Conservation (phyloP, 2,888 invertebrate species). For the Lutraria lutraria region DNA sequence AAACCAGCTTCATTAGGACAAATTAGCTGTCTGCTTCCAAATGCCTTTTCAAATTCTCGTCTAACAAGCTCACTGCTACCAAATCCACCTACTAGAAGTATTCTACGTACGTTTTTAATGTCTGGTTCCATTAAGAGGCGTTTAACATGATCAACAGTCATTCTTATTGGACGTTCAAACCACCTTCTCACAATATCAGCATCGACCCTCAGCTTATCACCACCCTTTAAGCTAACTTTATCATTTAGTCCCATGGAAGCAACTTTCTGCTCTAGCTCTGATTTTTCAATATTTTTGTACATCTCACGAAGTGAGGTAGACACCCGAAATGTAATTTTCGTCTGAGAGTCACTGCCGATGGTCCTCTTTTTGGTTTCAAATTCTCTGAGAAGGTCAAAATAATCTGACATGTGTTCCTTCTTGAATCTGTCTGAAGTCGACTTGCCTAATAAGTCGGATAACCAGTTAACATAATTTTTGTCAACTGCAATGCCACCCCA, state of each 20-base stretch:
- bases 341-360: neutral
- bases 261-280: neutral
- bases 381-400: slow-evolving; percentile 17
- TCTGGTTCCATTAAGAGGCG: neutral
- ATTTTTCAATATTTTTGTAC: neutral
- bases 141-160: neutral
- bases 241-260: no score
- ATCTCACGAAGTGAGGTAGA: neutral
- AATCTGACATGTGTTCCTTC: slow-evolving; percentile 9
- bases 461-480: neutral
- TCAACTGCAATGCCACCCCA: slow-evolving; percentile 31
- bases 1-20: slow-evolving; percentile 10
- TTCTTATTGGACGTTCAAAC: slow-evolving; percentile 1
- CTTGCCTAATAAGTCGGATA: neutral
- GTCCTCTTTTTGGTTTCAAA: slow-evolving; percentile 1
- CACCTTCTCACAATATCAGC: neutral
- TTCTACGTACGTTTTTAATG: neutral
- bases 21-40: neutral
- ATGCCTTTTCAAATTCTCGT: neutral
- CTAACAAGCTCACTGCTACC: slow-evolving; percentile 4
- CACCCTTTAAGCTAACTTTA: neutral
- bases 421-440: neutral
- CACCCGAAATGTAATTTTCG: neutral
- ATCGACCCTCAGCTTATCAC: neutral
- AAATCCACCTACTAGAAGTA: slow-evolving; percentile 31